Percentiles rank a stretch among this genome's conserved stretches.
Evolutionary conservation across 2,888 invertebrate species (phyloP).

Genomic region (Epinotia bilunana): DNA sequence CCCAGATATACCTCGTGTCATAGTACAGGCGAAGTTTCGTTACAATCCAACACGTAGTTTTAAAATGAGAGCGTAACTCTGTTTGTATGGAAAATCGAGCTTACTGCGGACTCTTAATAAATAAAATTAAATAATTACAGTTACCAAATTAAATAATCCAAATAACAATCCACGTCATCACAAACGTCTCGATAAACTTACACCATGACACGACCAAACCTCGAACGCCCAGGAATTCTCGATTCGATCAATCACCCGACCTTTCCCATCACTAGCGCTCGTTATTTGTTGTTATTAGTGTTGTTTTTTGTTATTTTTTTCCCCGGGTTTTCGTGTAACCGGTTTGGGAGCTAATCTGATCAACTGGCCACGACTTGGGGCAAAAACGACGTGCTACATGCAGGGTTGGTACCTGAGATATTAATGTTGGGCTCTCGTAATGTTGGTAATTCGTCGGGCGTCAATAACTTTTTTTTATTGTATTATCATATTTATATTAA

Average conservation of each 20-base stretch:
- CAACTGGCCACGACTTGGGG: conserved; percentile 74
- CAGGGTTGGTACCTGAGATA: conserved; percentile 34
- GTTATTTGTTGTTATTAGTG: conserved; percentile 85
- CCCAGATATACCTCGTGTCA: too few species aligned
- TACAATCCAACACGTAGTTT: too few species aligned
- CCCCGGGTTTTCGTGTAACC: conserved; percentile 73
- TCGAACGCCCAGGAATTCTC: conserved; percentile 40
- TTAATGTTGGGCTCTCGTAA: not conserved
- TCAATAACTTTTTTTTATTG: not conserved
- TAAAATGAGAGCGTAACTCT: too few species aligned
- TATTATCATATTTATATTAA: too few species aligned
- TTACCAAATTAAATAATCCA: too few species aligned
- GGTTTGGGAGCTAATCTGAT: conserved; percentile 81
- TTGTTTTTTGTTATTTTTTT: conserved; percentile 73
- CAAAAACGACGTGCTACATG: conserved; percentile 32
- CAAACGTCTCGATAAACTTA: not conserved
- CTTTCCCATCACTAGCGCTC: conserved; percentile 66
- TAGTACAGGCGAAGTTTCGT: too few species aligned
- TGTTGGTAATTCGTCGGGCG: conserved; percentile 3
- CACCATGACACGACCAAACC: not conserved
- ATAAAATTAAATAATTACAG: too few species aligned
- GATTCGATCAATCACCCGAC: conserved; percentile 56
- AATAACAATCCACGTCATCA: not conserved
- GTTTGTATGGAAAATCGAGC: too few species aligned
- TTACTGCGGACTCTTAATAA: too few species aligned